phyloP scores from a whole-genome alignment of 2,888 invertebrate genomes.

The Nephrotoma flavescens region DNA sequence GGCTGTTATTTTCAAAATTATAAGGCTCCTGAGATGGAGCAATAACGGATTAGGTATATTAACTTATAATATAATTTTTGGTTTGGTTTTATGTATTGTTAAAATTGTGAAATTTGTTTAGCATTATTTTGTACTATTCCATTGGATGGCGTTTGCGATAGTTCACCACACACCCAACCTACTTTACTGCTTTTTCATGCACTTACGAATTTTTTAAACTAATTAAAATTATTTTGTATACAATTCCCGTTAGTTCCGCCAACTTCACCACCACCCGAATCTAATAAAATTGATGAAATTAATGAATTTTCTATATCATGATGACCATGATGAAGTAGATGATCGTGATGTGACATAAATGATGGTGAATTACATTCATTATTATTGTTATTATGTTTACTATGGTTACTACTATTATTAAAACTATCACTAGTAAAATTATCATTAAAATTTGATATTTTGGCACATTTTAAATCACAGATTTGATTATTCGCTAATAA shows the following conservation, averaged over 20 bases:
- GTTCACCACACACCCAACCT: too few species aligned
- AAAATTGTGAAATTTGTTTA: too few species aligned
- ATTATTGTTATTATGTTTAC: not conserved
- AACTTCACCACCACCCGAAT: not conserved
- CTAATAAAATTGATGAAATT: not conserved
- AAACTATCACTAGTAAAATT: slow-evolving; percentile 1
- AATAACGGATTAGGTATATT: too few species aligned
- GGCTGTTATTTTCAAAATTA: too few species aligned
- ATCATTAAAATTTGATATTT: not conserved
- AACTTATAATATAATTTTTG: too few species aligned
- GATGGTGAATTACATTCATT: not conserved
- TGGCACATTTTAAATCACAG: slow-evolving; percentile 4
- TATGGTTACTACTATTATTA: not conserved
- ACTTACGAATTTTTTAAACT: not conserved
- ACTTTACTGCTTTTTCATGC: too few species aligned
- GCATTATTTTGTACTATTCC: too few species aligned
- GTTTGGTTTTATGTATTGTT: too few species aligned
- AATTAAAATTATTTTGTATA: not conserved
- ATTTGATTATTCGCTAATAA: not conserved
- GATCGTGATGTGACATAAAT: not conserved
- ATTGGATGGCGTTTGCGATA: too few species aligned
- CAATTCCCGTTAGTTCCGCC: not conserved
- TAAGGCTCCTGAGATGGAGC: too few species aligned
- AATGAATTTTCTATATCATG: not conserved
- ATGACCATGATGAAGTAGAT: not conserved